A percentile compares a stretch with the other conserved stretches of the same genome.
These are phyloP conservation scores for Caenorhabditis tropicalis DNA, from an alignment of 1,140 invertebrate genomes.

Conservation along the genomic window DNA sequence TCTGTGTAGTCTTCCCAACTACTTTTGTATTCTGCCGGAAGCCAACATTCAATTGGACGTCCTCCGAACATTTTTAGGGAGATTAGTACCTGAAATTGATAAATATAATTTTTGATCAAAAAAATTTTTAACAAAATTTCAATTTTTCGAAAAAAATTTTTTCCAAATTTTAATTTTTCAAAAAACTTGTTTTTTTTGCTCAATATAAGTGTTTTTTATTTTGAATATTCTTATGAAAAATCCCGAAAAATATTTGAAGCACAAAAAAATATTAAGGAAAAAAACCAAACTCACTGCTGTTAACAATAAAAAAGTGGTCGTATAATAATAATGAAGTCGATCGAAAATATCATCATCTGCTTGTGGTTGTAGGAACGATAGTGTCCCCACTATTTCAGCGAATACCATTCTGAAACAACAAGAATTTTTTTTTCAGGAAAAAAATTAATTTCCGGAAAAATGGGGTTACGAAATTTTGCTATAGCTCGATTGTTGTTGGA, in stretches of 20 bases:
- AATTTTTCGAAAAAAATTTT: no score
- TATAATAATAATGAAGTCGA: conserved; percentile 68
- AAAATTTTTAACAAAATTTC: no score
- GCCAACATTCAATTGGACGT: conserved; percentile 67
- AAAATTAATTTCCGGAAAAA: no score
- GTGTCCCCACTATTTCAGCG: conserved; percentile 70
- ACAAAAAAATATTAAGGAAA: no score
- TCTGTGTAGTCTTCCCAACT: conserved; percentile 72
- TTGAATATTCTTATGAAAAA: no score
- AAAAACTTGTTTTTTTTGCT: not conserved
- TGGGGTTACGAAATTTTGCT: no score
- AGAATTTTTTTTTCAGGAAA: not conserved
- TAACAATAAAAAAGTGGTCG: conserved; percentile 68
- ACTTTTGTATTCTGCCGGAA: conserved; percentile 69
- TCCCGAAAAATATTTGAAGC: no score
- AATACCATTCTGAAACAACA: conserved; percentile 66
- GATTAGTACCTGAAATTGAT: conserved; percentile 65
- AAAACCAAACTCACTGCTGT: conserved; percentile 63
- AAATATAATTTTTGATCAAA: no score
- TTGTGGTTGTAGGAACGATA: conserved; percentile 68
- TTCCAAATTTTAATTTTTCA: no score
- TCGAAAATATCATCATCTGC: conserved; percentile 71
- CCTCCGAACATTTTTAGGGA: conserved; percentile 71
- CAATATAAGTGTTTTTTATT: not conserved
- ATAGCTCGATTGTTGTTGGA: no score